Evolutionary conservation across 2,888 invertebrate species (phyloP).

Genomic region (Heliconius cydno): DNA sequence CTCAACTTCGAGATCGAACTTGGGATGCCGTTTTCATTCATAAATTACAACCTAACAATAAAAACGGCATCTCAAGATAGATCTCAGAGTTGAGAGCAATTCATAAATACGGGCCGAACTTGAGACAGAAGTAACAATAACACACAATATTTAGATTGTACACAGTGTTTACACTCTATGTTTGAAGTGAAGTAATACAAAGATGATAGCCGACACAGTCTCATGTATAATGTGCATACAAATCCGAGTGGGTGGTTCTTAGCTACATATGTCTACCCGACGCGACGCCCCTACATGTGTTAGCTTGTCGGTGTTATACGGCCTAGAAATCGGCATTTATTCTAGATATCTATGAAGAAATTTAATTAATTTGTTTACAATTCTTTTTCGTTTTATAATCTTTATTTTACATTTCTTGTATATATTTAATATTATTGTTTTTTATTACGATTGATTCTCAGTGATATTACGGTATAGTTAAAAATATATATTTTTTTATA

Average conservation of each 20-base stretch:
- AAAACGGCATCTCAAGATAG: too few species aligned
- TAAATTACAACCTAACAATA: too few species aligned
- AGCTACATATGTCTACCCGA: conserved; percentile 74
- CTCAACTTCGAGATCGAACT: too few species aligned
- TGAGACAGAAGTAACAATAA: conserved; percentile 1
- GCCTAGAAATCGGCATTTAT: conserved; percentile 28
- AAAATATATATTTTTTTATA: too few species aligned
- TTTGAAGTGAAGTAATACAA: conserved; percentile 60
- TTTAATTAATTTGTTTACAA: neutral
- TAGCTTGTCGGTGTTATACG: conserved; percentile 63
- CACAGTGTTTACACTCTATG: conserved; percentile 33
- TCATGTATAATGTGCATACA: conserved; percentile 82
- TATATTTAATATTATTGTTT: too few species aligned
- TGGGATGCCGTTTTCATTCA: too few species aligned
- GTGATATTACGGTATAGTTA: too few species aligned
- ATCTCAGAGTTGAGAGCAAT: too few species aligned
- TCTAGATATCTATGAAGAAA: neutral
- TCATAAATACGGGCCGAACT: neutral
- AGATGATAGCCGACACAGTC: conserved; percentile 70
- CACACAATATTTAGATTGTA: conserved; percentile 8
- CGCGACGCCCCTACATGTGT: conserved; percentile 69
- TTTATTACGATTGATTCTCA: too few species aligned
- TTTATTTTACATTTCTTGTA: neutral
- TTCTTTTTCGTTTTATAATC: neutral
- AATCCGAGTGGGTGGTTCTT: conserved; percentile 53